Percentiles rank a stretch among this genome's conserved stretches.
phyloP scores from a whole-genome alignment of 2,888 invertebrate species.

The Trichopria drosophilae region DNA sequence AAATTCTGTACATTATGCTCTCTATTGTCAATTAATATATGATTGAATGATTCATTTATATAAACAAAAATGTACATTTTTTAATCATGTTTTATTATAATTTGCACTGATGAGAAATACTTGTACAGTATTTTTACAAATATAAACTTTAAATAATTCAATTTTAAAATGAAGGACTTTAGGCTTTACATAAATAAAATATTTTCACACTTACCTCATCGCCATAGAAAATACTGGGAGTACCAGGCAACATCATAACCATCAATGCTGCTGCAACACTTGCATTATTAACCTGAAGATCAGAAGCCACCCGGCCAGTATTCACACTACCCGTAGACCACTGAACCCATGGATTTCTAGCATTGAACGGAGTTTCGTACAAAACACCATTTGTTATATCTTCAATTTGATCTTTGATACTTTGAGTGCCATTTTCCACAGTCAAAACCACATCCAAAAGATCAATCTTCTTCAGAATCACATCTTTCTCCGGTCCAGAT shows the following conservation, averaged over 20 bases:
- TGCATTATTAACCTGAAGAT: slow-evolving; percentile 61
- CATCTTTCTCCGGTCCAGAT: slow-evolving; percentile 60
- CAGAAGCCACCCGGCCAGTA: slow-evolving; percentile 65
- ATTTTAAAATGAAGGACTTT: neutral
- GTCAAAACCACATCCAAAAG: slow-evolving; percentile 72
- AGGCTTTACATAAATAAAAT: neutral
- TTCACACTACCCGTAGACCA: slow-evolving; percentile 76
- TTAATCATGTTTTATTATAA: no score
- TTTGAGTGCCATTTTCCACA: slow-evolving; percentile 63
- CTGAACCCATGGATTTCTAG: slow-evolving; percentile 75
- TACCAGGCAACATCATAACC: slow-evolving; percentile 82
- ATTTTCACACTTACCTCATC: slow-evolving; percentile 71
- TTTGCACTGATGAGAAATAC: no score
- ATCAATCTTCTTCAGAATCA: slow-evolving; percentile 70
- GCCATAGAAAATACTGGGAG: slow-evolving; percentile 86
- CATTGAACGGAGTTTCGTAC: slow-evolving; percentile 66
- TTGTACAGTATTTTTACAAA: no score
- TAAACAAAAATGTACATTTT: no score
- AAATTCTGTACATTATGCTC: no score
- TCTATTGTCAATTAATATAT: no score
- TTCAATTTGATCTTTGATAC: slow-evolving; percentile 66
- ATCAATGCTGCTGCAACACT: slow-evolving; percentile 72
- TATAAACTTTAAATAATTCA: neutral
- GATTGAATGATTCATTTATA: no score
- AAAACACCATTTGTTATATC: slow-evolving; percentile 63